Evolutionary conservation across 2,888 invertebrate genomes (phyloP), one percentile per base, ranked within the genome.

Genomic region (Liodrosophila aerea): DNA sequence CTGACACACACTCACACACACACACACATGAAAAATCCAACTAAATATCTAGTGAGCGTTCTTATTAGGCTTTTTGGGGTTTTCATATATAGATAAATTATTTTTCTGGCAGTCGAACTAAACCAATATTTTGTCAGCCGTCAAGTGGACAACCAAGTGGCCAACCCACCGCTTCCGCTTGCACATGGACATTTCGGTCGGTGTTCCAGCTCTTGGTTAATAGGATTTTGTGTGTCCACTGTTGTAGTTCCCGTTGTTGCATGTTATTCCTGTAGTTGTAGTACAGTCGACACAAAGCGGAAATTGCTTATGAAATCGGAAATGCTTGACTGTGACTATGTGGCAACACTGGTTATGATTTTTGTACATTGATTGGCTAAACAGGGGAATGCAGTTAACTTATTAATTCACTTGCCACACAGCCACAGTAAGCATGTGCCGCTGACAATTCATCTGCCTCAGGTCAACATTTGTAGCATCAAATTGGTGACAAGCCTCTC

Each of bases 1-100:
- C 72, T 71, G 67, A 60, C 16, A 36, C 27, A 34, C 37, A 33
- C 39, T 62, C 16, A 36, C 27, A 34, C 37, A 33, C 39, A 43
- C 52, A 63, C 53, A 60, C 60, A 71, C 58, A 72, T 74, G 71
- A 52, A 67, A 74, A 74, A 81, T 66, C 62, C 46, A 59, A 53
- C 43, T 52, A 54, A 33, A 51, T 34, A 45, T 18, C 47, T 15
- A 18, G 8, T 36, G 4, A 8, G 27, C 7, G 44, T 12, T 43
- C 9, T n/a, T 41, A 16, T 37, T 15, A 15, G 37, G 5, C 22
- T 43, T 44, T 46, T 50, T 22, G 11, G 50, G 37, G 13, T 57
- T 47, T 50, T 62, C 62, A 80, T 59, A 76, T 77, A 76, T 76
- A 65, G 60, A 75, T 76, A 60, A 52, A 80, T 61, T 75, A 75